These are phyloP conservation scores for Semaprochilodus insignis DNA, from an alignment of 2,797 vertebrate genomes.

Conservation along the genomic window DNA sequence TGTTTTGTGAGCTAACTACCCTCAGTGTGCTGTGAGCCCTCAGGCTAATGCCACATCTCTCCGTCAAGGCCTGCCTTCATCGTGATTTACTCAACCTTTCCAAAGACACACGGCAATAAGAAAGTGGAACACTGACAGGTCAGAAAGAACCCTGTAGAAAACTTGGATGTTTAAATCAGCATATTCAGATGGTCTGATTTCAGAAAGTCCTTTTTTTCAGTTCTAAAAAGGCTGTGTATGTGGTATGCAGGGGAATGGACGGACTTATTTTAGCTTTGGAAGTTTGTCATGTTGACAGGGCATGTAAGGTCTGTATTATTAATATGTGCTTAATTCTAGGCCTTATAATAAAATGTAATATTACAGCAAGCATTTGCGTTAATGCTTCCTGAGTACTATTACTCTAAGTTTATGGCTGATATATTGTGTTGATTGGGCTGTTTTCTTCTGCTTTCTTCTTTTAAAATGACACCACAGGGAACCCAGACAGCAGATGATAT, in stretches of 20 bases:
- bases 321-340: neutral
- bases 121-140: slow-evolving; percentile 62
- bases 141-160: neutral
- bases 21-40: slow-evolving; percentile 83
- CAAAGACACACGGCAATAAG: slow-evolving; percentile 79
- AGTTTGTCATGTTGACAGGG: neutral
- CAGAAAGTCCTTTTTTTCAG: neutral
- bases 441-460: no score
- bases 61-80: slow-evolving; percentile 84
- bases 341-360: no score
- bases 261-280: neutral
- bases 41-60: slow-evolving; percentile 85
- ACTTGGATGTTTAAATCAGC: slow-evolving; percentile 40
- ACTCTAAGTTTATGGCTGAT: no score
- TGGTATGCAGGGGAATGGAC: neutral
- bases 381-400: no score
- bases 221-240: neutral
- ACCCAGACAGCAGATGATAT: no score
- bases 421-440: no score
- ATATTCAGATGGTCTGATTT: slow-evolving; percentile 65
- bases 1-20: slow-evolving; percentile 83
- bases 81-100: slow-evolving; percentile 80
- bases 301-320: neutral
- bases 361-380: no score
- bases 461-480: no score